Evolutionary conservation across 2,888 invertebrate species (phyloP), one percentile per base, ranked within the genome.

Genomic region (Spodoptera littoralis): DNA sequence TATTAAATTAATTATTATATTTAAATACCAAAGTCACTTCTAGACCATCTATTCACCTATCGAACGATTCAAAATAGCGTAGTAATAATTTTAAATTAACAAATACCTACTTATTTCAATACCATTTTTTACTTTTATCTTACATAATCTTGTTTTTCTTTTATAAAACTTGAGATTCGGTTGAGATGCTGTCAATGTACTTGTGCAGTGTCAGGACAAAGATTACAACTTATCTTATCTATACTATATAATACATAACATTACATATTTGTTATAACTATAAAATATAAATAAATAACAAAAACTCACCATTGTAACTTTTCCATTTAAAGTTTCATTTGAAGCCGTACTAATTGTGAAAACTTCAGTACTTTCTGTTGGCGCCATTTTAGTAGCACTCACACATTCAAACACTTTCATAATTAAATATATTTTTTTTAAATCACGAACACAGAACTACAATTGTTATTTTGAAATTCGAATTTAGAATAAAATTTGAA

Each of bases 341-440:
- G 93, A 92, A 11, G 85, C 82, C 71, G 84, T 80, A 30, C 83
- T 89, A 9, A 90, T 87, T 0, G 90, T 84, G 65, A 94, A 91
- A 49, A 92, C 92, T 67, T 92, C 93, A 0, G 90, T 91, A 65
- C 93, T 94, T 2, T 89, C 90, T 0, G 92, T 89, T 0, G 89
- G 75, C 9, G 86, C 80, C 55, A 91, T 88, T 77, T 86, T 90
- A 12, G 79, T 84, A 3, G 74, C 78, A 50, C 82, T 82, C 2
- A 91, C 90, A 88, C 92, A 93, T 74, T 92, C 90, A 50, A 93
- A 80, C 4, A 85, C 91, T 69, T 91, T 88, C 90, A 92, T 91
- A 53, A 60, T 76, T 36, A 18, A 18, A 18, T 18, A 36, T 36
- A 1, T 36, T 6, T 36, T 36, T 36, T 36, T 70, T 2, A n/a